Base-by-base conservation (phyloP, 2,888 invertebrate genomes). In the Morpho deidamia region DNA sequence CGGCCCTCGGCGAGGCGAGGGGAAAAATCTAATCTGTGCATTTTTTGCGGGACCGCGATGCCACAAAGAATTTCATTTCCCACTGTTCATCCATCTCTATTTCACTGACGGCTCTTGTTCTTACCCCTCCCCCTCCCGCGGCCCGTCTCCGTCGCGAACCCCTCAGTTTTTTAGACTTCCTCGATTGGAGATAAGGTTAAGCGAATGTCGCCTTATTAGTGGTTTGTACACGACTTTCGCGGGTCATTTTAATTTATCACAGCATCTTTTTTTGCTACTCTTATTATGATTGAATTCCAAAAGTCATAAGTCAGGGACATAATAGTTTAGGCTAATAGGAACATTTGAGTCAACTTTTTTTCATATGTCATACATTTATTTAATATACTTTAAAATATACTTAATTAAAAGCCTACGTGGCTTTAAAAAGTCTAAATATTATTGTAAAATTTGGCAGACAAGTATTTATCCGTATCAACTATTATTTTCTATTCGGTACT, bases 1-100 rank as follows among this genome's bases (percentile, higher is more conserved):
- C 68, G 66, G 69, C 78, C 83, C 85, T 82, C 81, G 76, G 83
- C 78, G 82, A 86, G 76, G 83, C 78, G 82, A 86, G 83, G 87
- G 87, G 89, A 87, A 90, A 76, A 90, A 90, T 90, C 90, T 90
- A 90, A 90, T 90, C 90, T 90, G 87, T 86, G 88, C 88, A 90
- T 90, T 90, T 90, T 90, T 90, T 90, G 89, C 89, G 90, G 83
- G 89, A 86, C 87, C 88, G 88, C 88, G 87, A 88, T 85, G 86
- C 90, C 90, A 90, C 90, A 89, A 90, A 90, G 90, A 90, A 90
- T 90, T 90, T 90, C 90, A 90, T 90, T 90, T 90, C 90, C 90
- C 87, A 88, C 88, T 90, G 89, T 90, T 90, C 90, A 90, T 90
- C 89, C 90, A 88, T 90, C 90, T 90, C 89, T 88, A 88, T 89